Conservation (phyloP, 2,888 invertebrate genomes). For the Chaetogeoica ovagalla region DNA sequence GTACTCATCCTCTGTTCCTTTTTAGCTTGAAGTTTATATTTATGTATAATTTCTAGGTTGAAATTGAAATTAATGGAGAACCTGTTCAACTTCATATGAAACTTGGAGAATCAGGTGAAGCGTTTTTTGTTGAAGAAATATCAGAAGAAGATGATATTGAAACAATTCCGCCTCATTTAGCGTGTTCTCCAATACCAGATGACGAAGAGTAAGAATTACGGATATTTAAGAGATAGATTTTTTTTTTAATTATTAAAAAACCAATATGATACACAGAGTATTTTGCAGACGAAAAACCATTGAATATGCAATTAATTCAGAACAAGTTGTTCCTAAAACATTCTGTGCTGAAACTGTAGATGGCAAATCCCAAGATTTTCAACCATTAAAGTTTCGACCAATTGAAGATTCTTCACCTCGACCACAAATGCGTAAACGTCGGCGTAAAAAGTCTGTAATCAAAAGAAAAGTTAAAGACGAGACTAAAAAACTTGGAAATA, state of each 20-base stretch:
- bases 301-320: constrained; percentile 43
- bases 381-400: constrained; percentile 36
- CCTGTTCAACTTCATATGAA: constrained; percentile 97
- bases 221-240: constrained; percentile 6
- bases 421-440: constrained; percentile 49
- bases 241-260: constrained; percentile 14
- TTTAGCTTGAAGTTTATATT: background rate
- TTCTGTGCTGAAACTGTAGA: constrained; percentile 65
- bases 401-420: constrained; percentile 45
- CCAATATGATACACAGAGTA: background rate
- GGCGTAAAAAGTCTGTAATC: constrained; percentile 49
- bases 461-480: constrained; percentile 42
- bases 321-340: constrained; percentile 60
- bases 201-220: constrained; percentile 54
- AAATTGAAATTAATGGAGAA: constrained; percentile 96
- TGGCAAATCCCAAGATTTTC: constrained; percentile 55
- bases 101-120: constrained; percentile 96
- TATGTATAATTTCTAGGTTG: constrained; percentile 71
- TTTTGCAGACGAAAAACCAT: constrained; percentile 34
- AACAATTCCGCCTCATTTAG: constrained; percentile 80
- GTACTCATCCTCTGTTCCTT: background rate
- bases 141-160: constrained; percentile 65
- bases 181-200: constrained; percentile 86
- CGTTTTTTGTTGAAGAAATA: constrained; percentile 96
- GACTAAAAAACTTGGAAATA: constrained; percentile 33